Evolutionary conservation across 2,113 vertebrate genomes (phyloP), one percentile per base, ranked within the genome.

Genomic region (Brachirus orientalis): DNA sequence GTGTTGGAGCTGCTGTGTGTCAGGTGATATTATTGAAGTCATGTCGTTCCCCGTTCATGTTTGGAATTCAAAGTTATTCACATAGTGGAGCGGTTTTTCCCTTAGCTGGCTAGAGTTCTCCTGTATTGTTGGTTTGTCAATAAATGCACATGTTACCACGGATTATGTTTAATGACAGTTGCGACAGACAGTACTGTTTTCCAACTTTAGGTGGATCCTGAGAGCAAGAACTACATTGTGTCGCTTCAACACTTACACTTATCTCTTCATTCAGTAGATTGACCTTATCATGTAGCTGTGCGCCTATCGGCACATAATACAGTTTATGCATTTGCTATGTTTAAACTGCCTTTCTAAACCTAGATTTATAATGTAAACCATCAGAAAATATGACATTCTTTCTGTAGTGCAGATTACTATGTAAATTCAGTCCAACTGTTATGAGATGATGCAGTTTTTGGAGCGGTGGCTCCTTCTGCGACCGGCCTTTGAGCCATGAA

Each of bases 401-500:
- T 10, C 28, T 56, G 4, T 66, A 60, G 62, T 71, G 70, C 55
- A 67, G 37, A 35, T 57, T 45, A 38, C 51, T 22, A 70, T 53
- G n/a, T 61, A 28, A 77, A 58, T 70, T 18, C 44, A 62, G 61
- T 63, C 38, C 36, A 53, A 46, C 40, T 51, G 82, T 94, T 96
- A 98, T 22, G 96, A 99, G 90, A 99, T 97, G 16, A 98, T 98
- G 75, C 97, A 99, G 48, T 98, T 98, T 93, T 98, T 99, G 70
- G 96, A 95, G 86, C 95, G 96, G 75, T 95, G 96, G 63, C 93
- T 91, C 72, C 94, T 96, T 91, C 96, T 96, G 86, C 95, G 95
- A 82, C 95, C 95, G 76, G 94, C 94, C 92, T 95, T 95, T 92
- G 94, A 92, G 69, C 93, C 93, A 16, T 94, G 94, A 63, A 87